Conservation (phyloP, 2,888 invertebrate species). For the Hypsopygia costalis region DNA sequence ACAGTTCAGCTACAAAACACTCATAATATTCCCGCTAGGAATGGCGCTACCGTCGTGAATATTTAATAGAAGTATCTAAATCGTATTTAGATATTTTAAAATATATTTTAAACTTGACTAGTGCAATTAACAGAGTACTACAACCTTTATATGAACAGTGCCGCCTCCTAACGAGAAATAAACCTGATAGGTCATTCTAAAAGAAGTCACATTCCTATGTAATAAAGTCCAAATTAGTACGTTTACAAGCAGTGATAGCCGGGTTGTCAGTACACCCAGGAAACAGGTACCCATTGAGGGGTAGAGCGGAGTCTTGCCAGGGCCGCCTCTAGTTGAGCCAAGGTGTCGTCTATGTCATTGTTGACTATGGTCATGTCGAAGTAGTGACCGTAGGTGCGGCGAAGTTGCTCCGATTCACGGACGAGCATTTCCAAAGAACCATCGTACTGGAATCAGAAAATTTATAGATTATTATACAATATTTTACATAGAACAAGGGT, state of each 20-base stretch:
- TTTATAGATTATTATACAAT: too few species aligned
- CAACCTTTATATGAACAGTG: neutral
- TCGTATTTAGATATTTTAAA: neutral
- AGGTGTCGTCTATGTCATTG: slow-evolving; percentile 99
- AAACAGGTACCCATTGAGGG: slow-evolving; percentile 98
- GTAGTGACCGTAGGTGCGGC: slow-evolving; percentile 98
- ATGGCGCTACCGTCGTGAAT: neutral
- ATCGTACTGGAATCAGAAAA: slow-evolving; percentile 87
- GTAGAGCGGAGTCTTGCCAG: slow-evolving; percentile 94
- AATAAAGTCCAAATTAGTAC: slow-evolving; percentile 21
- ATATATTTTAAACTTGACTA: slow-evolving; percentile 10
- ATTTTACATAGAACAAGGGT: too few species aligned
- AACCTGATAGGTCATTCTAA: neutral
- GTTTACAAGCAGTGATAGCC: slow-evolving; percentile 33
- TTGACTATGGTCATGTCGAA: slow-evolving; percentile 99
- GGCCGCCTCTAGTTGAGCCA: slow-evolving; percentile 93
- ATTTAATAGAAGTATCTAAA: neutral
- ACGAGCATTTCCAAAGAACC: slow-evolving; percentile 97
- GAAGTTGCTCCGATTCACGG: slow-evolving; percentile 97
- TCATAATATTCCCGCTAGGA: neutral
- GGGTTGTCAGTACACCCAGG: slow-evolving; percentile 95
- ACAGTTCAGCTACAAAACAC: neutral
- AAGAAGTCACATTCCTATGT: slow-evolving; percentile 7
- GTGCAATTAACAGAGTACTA: slow-evolving; percentile 18
- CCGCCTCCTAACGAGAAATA: neutral